Base-by-base conservation (phyloP, 2,113 vertebrate genomes). In the Emydura subglobosa region DNA sequence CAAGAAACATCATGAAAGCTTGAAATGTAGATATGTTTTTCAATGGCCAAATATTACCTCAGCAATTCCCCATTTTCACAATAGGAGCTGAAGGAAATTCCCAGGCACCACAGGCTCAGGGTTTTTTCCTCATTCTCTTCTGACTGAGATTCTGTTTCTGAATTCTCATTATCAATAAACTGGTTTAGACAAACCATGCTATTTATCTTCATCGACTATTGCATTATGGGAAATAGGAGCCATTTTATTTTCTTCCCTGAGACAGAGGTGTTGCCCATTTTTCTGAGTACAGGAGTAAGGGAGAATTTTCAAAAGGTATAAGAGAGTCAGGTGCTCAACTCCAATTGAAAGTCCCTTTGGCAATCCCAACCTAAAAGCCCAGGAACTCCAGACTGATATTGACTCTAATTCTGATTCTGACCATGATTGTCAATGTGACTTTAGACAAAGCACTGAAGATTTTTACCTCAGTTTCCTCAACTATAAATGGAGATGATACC, bases 1-100 rank as follows among this genome's bases (percentile, higher is more conserved):
- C 55, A 72, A 85, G 72, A 90, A 39, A 84, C 82, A 79, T 90
- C 54, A 74, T 65, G 55, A 79, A 90, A 85, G 82, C 72, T 85
- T 90, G 82, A 82, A 72, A 85, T 85, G 61, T 74, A 79, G 82
- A 90, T 72, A 72, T 90, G 72, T 59, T 90, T 61, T 65, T 54
- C 82, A 90, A 61, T 65, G 65, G 88, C 68, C 14, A 54, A 68
- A 68, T 68, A 16, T n/a, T n/a, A 68, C 61, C 61, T 68, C 82
- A 90, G 79, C 79, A 85, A 85, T 85, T 55, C 54, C 49, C 82
- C 72, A 90, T 90, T 90, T 90, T 85, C 74, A 79, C 51, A 55
- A 79, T 55, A 79, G 82, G 65, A 85, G 27, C 82, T 85, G 44
- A 49, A 80, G 74, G 74, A 50, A 90, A 49, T 34, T 76, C 79